phyloP scores from a whole-genome alignment of 2,113 vertebrate genomes.

The Penelope pileata region DNA sequence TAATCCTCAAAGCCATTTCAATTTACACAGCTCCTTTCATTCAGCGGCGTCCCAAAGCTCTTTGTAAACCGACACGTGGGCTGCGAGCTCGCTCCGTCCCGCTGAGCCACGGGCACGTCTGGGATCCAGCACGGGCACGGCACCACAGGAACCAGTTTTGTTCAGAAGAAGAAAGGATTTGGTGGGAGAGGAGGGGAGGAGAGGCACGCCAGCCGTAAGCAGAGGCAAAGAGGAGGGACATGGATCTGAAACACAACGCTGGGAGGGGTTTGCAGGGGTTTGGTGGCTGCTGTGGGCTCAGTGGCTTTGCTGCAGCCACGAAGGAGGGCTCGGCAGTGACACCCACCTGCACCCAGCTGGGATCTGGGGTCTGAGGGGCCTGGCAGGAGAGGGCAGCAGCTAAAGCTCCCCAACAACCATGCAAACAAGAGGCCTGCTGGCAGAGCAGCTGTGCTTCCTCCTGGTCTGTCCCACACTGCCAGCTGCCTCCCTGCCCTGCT shows the following conservation, averaged over 20 bases:
- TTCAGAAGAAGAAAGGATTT: neutral
- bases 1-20: neutral
- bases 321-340: neutral
- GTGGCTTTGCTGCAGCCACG: rapidly evolving
- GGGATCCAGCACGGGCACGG: neutral
- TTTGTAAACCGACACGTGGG: neutral
- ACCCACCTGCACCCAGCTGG: too few species aligned
- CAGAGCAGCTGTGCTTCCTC: too few species aligned
- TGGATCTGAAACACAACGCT: neutral
- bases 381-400: neutral
- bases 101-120: rapidly evolving
- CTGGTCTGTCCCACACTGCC: too few species aligned
- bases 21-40: neutral
- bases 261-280: neutral
- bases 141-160: neutral
- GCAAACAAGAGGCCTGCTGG: neutral
- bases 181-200: neutral
- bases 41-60: neutral
- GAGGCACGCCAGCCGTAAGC: neutral
- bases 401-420: neutral
- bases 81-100: rapidly evolving
- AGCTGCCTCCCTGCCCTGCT: neutral
- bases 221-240: neutral
- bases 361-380: neutral
- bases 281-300: neutral